Evolutionary conservation across 2,888 invertebrate species (phyloP).

Genomic region (Platynereis dumerilii): DNA sequence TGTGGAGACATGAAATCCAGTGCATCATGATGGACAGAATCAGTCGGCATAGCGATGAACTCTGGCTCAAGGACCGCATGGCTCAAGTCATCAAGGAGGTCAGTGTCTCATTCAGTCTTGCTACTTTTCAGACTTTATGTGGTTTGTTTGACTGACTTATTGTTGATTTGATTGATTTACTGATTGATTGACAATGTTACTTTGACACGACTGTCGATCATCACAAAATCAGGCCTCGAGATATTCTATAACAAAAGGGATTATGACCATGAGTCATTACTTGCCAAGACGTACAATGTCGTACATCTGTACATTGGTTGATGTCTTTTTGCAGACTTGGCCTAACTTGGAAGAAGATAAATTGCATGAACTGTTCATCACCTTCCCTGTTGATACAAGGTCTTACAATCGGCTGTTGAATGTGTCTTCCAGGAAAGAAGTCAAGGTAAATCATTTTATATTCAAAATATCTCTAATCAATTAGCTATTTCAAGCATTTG

Average conservation of each 20-base stretch:
- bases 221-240: too few relatives aligned
- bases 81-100: slow-evolving; percentile 42
- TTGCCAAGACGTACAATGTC: too few relatives aligned
- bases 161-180: too few relatives aligned
- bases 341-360: slow-evolving; percentile 46
- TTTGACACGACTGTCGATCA: too few relatives aligned
- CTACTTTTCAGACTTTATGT: background rate
- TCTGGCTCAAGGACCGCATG: slow-evolving; percentile 60
- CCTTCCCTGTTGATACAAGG: slow-evolving; percentile 58
- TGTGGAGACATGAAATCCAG: slow-evolving; percentile 61
- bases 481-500: too few relatives aligned
- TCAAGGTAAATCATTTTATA: slow-evolving; percentile 58
- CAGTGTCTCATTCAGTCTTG: slow-evolving; percentile 10
- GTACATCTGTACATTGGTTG: too few relatives aligned
- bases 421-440: slow-evolving; percentile 51
- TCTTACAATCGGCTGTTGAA: slow-evolving; percentile 56
- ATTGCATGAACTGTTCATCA: slow-evolving; percentile 55
- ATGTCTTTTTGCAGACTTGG: slow-evolving; percentile 46
- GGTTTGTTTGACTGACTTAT: too few relatives aligned
- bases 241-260: too few relatives aligned
- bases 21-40: slow-evolving; percentile 58
- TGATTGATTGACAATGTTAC: too few relatives aligned
- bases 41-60: slow-evolving; percentile 54
- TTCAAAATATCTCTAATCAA: too few relatives aligned
- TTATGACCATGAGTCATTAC: too few relatives aligned